Base-by-base conservation (phyloP, 1,140 invertebrate genomes). In the Cydia strobilella region DNA sequence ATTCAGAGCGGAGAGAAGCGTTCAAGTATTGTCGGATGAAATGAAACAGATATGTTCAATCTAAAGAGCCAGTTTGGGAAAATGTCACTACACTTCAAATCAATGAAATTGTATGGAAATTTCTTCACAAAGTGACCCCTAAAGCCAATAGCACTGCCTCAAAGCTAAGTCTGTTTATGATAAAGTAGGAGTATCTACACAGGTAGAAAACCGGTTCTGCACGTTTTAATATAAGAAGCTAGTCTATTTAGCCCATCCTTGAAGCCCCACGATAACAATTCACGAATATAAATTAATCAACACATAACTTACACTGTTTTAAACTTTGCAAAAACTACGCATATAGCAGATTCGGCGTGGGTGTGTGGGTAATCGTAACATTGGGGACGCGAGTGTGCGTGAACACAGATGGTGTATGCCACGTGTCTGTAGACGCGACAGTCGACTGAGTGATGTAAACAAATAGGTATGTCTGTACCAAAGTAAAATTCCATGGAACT, bases 251-350 rank as follows among this genome's bases (percentile, higher is more conserved):
- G 65, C 18, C 54, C 54, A 59, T 59, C 54, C 65, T 69, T 69
- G 65, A 66, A 69, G 63, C 13, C 59, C 59, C 31, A 18, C 65
- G 31, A 69, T 69, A 69, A 42, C 25, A 39, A 69, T 69, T 69
- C 65, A 69, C 65, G 65, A 69, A 39, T 51, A 74, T 77, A 77
- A 77, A 75, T 75, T 72, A 45, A 45, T 62, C 59, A 59, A 71
- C 63, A 73, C 65, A 73, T 75, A 39, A 74, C 48, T 35, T 72
- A 74, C 66, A 54, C 72, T 71, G 76, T 74, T 77, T 74, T 63
- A 69, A 69, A 72, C 65, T 74, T 65, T 74, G 74, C 74, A 75
- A 76, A 77, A 79, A 82, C 76, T 76, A 79, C 79, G 79, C 79
- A 81, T 77, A 77, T 76, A 76, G 74, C 59, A 27, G 23, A 20